Base-by-base conservation (phyloP, 2,113 vertebrate species). In the Synodontis membranacea region DNA sequence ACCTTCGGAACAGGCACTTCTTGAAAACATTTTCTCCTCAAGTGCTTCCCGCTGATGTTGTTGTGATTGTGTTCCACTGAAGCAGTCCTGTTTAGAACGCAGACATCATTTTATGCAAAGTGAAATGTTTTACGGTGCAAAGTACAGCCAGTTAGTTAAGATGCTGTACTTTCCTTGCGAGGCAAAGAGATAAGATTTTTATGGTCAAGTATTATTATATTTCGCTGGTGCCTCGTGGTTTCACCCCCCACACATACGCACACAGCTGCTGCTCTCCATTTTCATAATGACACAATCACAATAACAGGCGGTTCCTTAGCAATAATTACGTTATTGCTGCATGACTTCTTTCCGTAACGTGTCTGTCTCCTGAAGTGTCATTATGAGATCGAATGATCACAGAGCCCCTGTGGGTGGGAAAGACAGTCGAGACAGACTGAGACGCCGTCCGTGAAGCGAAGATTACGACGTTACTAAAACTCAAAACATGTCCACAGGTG, bases 321-420 rank as follows among this genome's bases (percentile, higher is more conserved):
- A 48, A 64, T 82, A 48, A 64, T 82, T 62, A 11, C 8, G 10
- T 31, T 46, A 31, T 62, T 82, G 80, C 64, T 31, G 39, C 28
- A 64, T 62, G 58, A 64, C 80, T 60, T 82, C 58, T 64, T 17
- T 62, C 28, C 25, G 10, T 39, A 60, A 39, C 54, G n/a, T 46
- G 56, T 62, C 54, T n/a, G 56, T 64, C 56, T 82, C 80, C 17
- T 31, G 42, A 39, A 80, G 23, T 12, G 10, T 42, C 78, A 80
- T 80, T 80, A 58, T 80, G 39, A n/a, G 80, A 62, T 82, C 39
- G 28, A 82, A 82, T 82, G 58, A 82, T 82, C 39, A 19, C 56
- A 44, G 31, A 80, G 58, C 34, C 34, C 21, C 78, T 80, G 34
- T 31, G 28, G 12, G 19, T 10, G 23, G 78, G 6, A 17, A 2